Evolutionary conservation across 1,140 invertebrate genomes (phyloP).

Genomic region (Anadara kagoshimensis): DNA sequence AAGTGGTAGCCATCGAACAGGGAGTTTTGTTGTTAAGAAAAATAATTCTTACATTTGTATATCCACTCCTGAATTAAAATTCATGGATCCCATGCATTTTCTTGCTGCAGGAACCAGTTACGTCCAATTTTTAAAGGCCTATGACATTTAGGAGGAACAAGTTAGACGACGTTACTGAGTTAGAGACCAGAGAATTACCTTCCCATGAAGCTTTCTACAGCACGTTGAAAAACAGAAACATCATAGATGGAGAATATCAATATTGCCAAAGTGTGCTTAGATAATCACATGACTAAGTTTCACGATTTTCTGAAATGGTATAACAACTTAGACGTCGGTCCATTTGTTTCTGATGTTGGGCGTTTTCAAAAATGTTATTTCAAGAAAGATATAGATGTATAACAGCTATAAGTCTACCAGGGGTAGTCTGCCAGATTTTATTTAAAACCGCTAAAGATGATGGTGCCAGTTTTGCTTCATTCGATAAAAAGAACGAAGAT

Average conservation of each 20-base stretch:
- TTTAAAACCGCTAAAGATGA: background rate
- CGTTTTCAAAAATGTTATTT: conserved; percentile 30
- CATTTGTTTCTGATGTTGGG: conserved; percentile 41
- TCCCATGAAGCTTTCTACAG: conserved; percentile 34
- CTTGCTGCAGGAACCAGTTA: too few species aligned
- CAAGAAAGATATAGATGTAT: conserved; percentile 42
- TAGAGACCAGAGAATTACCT: too few species aligned
- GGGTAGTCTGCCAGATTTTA: conserved; percentile 21
- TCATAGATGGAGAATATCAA: conserved; percentile 35
- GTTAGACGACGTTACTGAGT: too few species aligned
- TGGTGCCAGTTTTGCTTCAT: conserved; percentile 27
- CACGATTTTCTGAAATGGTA: conserved; percentile 48
- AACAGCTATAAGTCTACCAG: conserved; percentile 36
- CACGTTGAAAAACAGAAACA: conserved; percentile 29
- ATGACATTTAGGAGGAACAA: too few species aligned
- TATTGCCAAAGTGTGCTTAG: conserved; percentile 29
- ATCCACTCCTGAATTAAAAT: too few species aligned
- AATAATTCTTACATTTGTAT: too few species aligned
- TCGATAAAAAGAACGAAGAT: conserved; percentile 32
- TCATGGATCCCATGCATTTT: too few species aligned
- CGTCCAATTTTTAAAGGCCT: too few species aligned
- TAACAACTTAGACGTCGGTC: conserved; percentile 41
- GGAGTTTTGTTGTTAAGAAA: too few species aligned
- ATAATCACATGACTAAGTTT: conserved; percentile 35
- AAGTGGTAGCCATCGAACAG: too few species aligned